These are phyloP conservation scores for Ditylenchus weischeri DNA, from an alignment of 2,888 invertebrate genomes.

Conservation along the genomic window DNA sequence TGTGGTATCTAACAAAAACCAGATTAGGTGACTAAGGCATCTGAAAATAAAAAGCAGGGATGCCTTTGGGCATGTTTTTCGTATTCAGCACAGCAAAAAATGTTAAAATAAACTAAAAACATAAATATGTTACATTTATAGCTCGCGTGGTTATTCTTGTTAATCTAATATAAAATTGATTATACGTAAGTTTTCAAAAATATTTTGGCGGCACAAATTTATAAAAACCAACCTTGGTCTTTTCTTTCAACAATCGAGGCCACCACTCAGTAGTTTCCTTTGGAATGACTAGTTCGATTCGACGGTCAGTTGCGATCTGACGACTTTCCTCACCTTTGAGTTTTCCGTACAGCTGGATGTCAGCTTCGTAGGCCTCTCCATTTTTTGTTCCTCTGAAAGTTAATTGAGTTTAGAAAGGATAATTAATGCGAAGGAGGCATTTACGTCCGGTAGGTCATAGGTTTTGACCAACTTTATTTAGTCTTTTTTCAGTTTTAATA, in stretches of 20 bases:
- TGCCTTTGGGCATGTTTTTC: too few species aligned
- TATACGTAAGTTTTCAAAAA: not conserved
- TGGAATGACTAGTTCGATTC: constrained; percentile 59
- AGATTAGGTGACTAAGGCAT: too few species aligned
- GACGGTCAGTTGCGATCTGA: constrained; percentile 48
- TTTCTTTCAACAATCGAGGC: constrained; percentile 61
- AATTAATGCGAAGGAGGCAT: not conserved
- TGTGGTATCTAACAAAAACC: too few species aligned
- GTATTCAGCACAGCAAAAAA: too few species aligned
- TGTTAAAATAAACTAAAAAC: too few species aligned
- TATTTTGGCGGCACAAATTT: not conserved
- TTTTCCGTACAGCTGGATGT: constrained; percentile 77
- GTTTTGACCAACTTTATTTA: too few species aligned
- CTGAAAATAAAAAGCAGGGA: too few species aligned
- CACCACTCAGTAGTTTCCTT: constrained; percentile 62
- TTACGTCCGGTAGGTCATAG: too few species aligned
- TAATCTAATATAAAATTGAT: too few species aligned
- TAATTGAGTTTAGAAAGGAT: constrained; percentile 21
- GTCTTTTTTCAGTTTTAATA: too few species aligned
- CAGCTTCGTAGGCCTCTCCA: constrained; percentile 76
- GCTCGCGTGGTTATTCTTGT: too few species aligned
- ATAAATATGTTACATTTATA: too few species aligned
- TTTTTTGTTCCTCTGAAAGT: constrained; percentile 64
- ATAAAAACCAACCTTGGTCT: constrained; percentile 60
- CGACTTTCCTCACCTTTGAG: constrained; percentile 65